A percentile compares a stretch with the other conserved stretches of the same genome.
Conservation (phyloP, 2,797 vertebrate genomes). For the Babyrousa celebensis region DNA sequence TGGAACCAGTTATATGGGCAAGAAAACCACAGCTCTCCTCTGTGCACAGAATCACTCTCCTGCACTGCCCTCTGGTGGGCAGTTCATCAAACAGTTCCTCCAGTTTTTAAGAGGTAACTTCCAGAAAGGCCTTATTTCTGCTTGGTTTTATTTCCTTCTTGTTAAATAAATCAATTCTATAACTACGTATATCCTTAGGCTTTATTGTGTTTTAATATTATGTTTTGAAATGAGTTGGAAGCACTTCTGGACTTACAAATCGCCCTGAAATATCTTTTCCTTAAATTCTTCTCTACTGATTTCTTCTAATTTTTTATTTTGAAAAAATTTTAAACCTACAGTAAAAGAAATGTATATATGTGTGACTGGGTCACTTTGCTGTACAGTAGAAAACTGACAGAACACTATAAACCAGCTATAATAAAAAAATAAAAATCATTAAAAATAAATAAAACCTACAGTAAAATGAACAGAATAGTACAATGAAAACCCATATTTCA, state of each 20-base stretch:
- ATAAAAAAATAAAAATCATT: no score
- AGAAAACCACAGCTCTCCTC: not conserved
- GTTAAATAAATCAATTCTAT: not conserved
- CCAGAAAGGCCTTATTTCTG: constrained; percentile 47
- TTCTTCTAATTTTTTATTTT: constrained; percentile 4
- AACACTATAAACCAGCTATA: no score
- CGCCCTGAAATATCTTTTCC: constrained; percentile 36
- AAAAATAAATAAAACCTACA: not conserved
- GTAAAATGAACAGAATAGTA: not conserved
- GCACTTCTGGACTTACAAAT: not conserved
- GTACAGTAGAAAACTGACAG: no score
- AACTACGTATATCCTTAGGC: not conserved
- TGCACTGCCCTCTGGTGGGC: constrained; percentile 77
- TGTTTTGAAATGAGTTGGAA: not conserved
- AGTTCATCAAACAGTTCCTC: not conserved
- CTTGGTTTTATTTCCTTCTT: not conserved
- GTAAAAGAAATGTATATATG: not conserved
- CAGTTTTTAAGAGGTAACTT: not conserved
- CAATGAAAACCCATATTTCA: not conserved
- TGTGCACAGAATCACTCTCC: not conserved
- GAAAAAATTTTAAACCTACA: not conserved
- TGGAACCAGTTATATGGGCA: not conserved
- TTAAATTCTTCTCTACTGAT: constrained; percentile 35
- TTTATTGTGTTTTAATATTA: not conserved
- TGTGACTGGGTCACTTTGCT: no score